Base-by-base conservation (phyloP, 2,888 invertebrate species). In the Agrypnus murinus region DNA sequence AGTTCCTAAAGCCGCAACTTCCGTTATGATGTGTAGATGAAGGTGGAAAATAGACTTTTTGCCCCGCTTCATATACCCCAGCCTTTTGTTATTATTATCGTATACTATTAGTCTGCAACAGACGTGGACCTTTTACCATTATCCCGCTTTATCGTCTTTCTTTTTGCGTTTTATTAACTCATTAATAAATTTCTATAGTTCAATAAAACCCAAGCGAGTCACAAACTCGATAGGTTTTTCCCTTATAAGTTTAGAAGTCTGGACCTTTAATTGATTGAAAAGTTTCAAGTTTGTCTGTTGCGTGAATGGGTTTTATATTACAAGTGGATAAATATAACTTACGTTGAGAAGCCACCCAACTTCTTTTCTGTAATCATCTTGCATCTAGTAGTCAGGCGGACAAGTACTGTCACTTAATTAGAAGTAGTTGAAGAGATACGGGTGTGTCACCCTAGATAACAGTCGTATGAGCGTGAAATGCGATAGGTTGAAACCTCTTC, bases 401-500 rank as follows among this genome's bases (percentile, higher is more conserved):
- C 60, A 46, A 40, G 46, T 3, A 32, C 50, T 48, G 62, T 48
- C 63, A 50, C 48, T 63, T 63, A 63, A 48, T 48, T 63, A 63
- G 36, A 60, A 50, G 19, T 63, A 63, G 50, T 17, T 31, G 36
- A 50, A 17, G 50, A 17, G 38, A 50, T 38, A 46, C 17, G 50
- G 36, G 36, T 38, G 63, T 50, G 50, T 34, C 50, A 50, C 14
- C 50, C 38, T 12, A 63, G 62, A 63, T 32, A 48, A 9, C 5
- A 63, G 31, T 8, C 12, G 7, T 19, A 36, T 8, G 14, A 63
- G 34, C 19, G 14, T 38, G 50, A 63, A 63, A 63, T 63, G 25
- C 40, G 63, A 60, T 45, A 60, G 40, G 58, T 31, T 10, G 63
- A 63, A 63, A 50, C 48, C 63, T 48, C 63, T 63, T 63, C 50